Evolutionary conservation across 2,888 invertebrate genomes (phyloP).

Genomic region (Patella ulyssiponensis): DNA sequence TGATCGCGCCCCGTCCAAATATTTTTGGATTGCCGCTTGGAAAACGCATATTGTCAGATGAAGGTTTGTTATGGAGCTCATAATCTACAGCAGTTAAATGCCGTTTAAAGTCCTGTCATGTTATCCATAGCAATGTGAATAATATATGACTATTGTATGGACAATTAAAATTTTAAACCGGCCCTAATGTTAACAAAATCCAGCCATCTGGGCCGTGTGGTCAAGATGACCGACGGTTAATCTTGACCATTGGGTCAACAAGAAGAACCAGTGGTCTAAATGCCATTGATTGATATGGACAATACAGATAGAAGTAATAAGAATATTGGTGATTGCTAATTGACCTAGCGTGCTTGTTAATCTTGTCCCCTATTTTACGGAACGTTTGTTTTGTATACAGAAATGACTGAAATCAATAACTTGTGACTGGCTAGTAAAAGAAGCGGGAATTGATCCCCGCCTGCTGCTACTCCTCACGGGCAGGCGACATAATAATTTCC

Average conservation of each 20-base stretch:
- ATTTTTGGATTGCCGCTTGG: too few species aligned
- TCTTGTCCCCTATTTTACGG: constrained; percentile 5
- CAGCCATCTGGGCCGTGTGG: background rate
- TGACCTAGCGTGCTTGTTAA: constrained; percentile 1
- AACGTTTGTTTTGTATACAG: background rate
- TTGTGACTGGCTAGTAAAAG: constrained; percentile 1
- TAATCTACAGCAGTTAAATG: too few species aligned
- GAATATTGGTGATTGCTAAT: background rate
- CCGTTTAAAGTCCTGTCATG: too few species aligned
- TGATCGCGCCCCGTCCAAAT: too few species aligned
- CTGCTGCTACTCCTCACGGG: background rate
- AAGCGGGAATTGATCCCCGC: constrained; percentile 1
- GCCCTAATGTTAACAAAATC: background rate
- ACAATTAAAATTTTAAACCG: too few species aligned
- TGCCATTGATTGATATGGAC: constrained; percentile 7
- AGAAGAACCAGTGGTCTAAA: background rate
- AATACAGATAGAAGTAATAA: constrained; percentile 4
- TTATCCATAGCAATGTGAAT: too few species aligned
- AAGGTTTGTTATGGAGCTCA: too few species aligned
- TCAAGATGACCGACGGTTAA: constrained; percentile 4
- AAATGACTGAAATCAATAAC: background rate
- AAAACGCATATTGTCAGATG: too few species aligned
- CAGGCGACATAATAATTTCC: background rate
- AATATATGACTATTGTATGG: too few species aligned
- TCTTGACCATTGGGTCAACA: constrained; percentile 7